Conservation (phyloP, 2,113 vertebrate species). For the Nycticebus coucang region DNA sequence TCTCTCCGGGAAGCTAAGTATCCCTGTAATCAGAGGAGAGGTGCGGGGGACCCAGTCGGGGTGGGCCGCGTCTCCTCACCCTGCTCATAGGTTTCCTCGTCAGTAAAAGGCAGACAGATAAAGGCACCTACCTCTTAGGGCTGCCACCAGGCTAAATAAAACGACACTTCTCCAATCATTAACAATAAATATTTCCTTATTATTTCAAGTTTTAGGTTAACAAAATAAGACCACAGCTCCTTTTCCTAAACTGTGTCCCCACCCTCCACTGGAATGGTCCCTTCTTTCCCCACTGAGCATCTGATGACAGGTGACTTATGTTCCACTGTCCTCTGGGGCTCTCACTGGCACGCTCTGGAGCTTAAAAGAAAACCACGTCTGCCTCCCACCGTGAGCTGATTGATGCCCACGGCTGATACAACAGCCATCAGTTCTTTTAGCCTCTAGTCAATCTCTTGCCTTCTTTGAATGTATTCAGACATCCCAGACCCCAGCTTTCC, state of each 20-base stretch:
- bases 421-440: background rate
- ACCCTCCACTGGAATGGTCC: background rate
- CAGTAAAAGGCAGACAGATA: background rate
- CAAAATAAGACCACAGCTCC: too few species aligned
- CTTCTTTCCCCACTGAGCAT: background rate
- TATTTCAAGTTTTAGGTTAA: background rate
- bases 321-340: background rate
- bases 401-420: too few species aligned
- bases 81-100: background rate
- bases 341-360: accelerated
- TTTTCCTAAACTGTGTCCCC: background rate
- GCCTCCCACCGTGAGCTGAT: background rate
- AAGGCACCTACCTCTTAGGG: too few species aligned
- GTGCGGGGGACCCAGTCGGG: accelerated
- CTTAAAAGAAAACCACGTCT: background rate
- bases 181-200: background rate
- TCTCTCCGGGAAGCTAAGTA: background rate
- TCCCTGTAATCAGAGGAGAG: background rate
- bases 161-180: background rate
- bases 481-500: background rate
- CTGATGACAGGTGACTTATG: background rate
- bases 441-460: too few species aligned
- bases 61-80: background rate
- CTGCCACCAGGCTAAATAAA: background rate
- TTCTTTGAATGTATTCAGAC: too few species aligned